Evolutionary conservation across 2,113 vertebrate species (phyloP), one percentile per base, ranked within the genome.

Genomic region (Sinocyclocheilus anophthalmus): DNA sequence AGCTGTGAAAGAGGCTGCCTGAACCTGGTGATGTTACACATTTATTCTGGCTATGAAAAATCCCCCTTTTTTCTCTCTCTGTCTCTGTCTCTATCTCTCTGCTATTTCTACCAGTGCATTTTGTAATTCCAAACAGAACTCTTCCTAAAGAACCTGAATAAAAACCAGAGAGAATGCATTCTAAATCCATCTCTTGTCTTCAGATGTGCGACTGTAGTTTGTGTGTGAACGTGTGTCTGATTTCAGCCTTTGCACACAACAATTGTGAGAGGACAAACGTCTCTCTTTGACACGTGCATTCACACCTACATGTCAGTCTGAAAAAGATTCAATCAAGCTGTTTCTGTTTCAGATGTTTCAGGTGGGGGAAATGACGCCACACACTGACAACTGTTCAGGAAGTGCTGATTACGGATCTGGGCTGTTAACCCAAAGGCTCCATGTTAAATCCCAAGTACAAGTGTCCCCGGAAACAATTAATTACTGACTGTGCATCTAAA

Each of bases 111-210:
- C 92, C 93, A 93, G 93, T 95, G 94, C 94, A 95, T 95, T 95
- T 95, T 95, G 94, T 95, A 95, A 95, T 93, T 94, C 94, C 92
- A 90, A 93, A 95, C 93, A 93, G 91, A 93, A 92, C 90, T 94
- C 93, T 95, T 94, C 94, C 94, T 93, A 93, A 94, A 90, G 92
- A 95, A 92, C 91, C 92, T 92, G 93, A 95, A 95, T 95, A 95
- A 96, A 95, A 94, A 73, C 90, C 93, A 91, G 94, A 94, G 93
- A 95, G 94, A 95, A 95, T 94, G 95, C 94, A 95, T 94, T 92
- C 92, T 94, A 93, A 84, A 88, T 48, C 79, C 89, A 59, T 87
- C 48, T 79, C 45, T 79, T 87, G 22, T 26, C 75, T 87, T 72
- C 30, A 50, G 59, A 61, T 82, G 69, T 61, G 59, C 11, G 63